phyloP scores from a whole-genome alignment of 2,797 vertebrate species.

The Tokudaia tokunoshimensis region DNA sequence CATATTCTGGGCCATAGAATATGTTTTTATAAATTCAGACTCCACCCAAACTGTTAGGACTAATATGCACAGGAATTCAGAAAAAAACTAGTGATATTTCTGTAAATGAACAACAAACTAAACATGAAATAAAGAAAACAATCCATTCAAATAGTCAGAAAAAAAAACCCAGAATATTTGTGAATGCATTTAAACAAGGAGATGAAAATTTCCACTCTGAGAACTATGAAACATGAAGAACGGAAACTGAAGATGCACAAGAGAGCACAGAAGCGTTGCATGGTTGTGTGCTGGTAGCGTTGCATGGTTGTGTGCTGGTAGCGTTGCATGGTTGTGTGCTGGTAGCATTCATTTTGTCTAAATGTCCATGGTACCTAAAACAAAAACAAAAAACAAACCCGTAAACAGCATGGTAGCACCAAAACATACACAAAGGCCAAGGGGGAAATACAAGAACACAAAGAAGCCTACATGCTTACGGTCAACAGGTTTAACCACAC shows the following conservation, averaged over 20 bases:
- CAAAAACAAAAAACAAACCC: neutral
- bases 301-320: too few species aligned
- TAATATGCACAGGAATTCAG: neutral
- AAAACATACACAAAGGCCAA: neutral
- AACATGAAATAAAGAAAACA: neutral
- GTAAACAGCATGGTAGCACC: neutral
- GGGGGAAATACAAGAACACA: neutral
- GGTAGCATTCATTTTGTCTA: neutral
- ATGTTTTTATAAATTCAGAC: slow-evolving; percentile 13
- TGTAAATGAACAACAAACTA: neutral
- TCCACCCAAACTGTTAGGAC: neutral
- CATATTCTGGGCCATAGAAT: slow-evolving; percentile 12
- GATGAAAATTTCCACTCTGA: neutral
- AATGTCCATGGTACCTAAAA: neutral
- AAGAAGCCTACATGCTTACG: neutral
- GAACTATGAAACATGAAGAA: neutral
- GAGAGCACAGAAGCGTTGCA: neutral
- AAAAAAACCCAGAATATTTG: neutral
- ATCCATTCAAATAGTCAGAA: neutral
- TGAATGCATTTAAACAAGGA: neutral
- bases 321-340: neutral
- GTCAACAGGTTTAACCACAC: neutral
- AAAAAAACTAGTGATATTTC: neutral
- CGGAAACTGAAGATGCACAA: neutral
- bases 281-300: too few species aligned